Percentiles rank a stretch among this genome's conserved stretches.
Conservation (phyloP, 2,113 vertebrate species). For the Sminthopsis crassicaudata region DNA sequence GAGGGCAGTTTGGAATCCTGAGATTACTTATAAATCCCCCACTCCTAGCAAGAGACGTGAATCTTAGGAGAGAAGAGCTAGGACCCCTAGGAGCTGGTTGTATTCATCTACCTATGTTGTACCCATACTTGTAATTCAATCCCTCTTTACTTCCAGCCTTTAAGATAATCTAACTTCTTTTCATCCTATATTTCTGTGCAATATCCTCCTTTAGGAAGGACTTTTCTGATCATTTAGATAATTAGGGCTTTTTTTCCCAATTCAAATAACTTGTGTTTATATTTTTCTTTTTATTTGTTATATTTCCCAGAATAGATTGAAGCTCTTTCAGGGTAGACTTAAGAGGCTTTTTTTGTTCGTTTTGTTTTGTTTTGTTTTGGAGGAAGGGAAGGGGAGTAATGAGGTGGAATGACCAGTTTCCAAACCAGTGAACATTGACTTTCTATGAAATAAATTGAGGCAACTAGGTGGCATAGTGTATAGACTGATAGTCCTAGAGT, state of each 20-base stretch:
- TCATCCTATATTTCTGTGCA: neutral
- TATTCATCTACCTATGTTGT: neutral
- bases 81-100: neutral
- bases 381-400: neutral
- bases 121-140: neutral
- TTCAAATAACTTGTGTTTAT: neutral
- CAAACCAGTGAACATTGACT: neutral
- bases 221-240: neutral
- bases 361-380: neutral
- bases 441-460: neutral
- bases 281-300: neutral
- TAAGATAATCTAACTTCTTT: neutral
- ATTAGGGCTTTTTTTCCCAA: neutral
- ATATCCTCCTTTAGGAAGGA: neutral
- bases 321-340: neutral
- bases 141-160: neutral
- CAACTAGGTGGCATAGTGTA: neutral
- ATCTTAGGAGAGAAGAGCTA: neutral
- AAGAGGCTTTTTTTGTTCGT: neutral
- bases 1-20: neutral
- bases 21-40: neutral
- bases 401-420: neutral
- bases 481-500: neutral
- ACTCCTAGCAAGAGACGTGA: neutral
- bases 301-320: neutral